Evolutionary conservation across 2,797 vertebrate species (phyloP).

Genomic region (Anguilla megastoma): DNA sequence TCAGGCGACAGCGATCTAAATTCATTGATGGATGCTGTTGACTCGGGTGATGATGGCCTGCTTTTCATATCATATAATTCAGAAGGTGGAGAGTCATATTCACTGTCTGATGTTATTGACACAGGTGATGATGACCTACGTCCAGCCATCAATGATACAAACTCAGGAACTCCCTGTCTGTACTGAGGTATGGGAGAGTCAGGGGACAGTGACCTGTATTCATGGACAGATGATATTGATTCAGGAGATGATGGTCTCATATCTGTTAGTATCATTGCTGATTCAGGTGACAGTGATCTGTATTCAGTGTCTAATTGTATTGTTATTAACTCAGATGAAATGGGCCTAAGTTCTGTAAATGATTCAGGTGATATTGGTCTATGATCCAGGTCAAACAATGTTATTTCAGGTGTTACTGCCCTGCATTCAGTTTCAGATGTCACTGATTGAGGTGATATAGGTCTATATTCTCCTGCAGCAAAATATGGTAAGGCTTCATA

Average conservation of each 20-base stretch:
- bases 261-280: constrained; percentile 43
- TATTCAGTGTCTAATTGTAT: neutral
- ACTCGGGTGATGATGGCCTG: constrained; percentile 33
- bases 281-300: constrained; percentile 50
- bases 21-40: constrained; percentile 45
- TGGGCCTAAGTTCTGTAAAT: constrained; percentile 44
- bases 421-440: constrained; percentile 47
- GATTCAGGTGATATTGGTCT: constrained; percentile 47
- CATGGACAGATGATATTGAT: constrained; percentile 42
- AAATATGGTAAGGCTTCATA: constrained; percentile 39
- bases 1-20: constrained; percentile 53
- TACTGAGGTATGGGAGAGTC: constrained; percentile 53
- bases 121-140: constrained; percentile 34
- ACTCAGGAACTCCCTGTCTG: constrained; percentile 44
- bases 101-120: constrained; percentile 45
- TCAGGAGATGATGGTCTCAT: constrained; percentile 37
- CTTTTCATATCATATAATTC: constrained; percentile 31
- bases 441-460: constrained; percentile 43
- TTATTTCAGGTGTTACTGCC: constrained; percentile 41
- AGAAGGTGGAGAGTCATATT: constrained; percentile 41
- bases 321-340: constrained; percentile 40
- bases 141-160: constrained; percentile 8
- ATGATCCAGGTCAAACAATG: constrained; percentile 42
- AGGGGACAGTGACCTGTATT: constrained; percentile 49
- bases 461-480: constrained; percentile 36